Percentiles rank a stretch among this genome's conserved stretches.
phyloP scores from a whole-genome alignment of 2,113 vertebrate genomes.

The Corvus hawaiiensis region DNA sequence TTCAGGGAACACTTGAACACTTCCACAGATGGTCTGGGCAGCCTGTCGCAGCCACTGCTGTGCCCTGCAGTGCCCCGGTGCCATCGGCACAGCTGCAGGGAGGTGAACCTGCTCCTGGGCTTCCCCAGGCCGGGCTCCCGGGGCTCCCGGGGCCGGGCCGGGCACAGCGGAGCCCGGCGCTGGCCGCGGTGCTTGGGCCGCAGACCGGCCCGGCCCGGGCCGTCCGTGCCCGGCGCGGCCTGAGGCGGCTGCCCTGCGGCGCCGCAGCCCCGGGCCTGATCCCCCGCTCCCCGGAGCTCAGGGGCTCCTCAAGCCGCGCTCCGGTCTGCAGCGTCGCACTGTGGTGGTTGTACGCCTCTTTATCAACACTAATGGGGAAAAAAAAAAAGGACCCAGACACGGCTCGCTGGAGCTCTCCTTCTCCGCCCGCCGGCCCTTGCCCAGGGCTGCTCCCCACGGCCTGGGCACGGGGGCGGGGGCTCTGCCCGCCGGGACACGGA shows the following conservation, averaged over 20 bases:
- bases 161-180: not conserved
- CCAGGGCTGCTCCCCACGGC: accelerated
- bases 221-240: accelerated
- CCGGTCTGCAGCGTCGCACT: not conserved
- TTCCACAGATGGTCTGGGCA: not conserved
- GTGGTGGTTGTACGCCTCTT: not conserved
- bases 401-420: not conserved
- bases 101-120: accelerated
- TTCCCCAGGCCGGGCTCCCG: not conserved
- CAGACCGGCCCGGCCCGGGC: too few species aligned
- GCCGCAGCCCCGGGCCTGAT: too few species aligned
- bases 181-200: accelerated
- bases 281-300: too few species aligned
- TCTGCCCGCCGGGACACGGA: not conserved
- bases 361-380: too few species aligned
- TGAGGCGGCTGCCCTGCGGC: not conserved
- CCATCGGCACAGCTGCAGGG: accelerated
- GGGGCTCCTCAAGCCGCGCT: not conserved
- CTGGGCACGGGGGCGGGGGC: too few species aligned
- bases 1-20: not conserved
- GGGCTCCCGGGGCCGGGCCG: accelerated
- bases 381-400: not conserved
- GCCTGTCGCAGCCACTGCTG: not conserved
- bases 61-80: accelerated
- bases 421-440: not conserved